A percentile compares a stretch with the other conserved stretches of the same genome.
Conservation (phyloP, 1,140 invertebrate genomes). For the Neodiprion fabricii region DNA sequence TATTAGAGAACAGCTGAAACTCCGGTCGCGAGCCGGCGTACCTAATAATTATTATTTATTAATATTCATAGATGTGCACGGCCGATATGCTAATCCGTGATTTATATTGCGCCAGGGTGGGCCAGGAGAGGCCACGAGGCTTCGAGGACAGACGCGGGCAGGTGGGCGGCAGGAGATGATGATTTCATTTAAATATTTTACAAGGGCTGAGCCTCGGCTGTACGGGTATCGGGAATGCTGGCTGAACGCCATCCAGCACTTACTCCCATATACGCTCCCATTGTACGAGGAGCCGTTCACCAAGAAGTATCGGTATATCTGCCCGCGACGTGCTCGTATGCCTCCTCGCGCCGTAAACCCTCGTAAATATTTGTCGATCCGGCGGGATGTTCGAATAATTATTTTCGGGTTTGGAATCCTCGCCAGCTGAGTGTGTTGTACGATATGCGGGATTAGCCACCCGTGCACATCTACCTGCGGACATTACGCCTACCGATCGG, state of each 20-base stretch:
- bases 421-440: background rate
- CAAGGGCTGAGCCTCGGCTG: conserved; percentile 6
- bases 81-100: conserved; percentile 40
- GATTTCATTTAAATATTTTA: conserved; percentile 18
- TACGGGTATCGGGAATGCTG: background rate
- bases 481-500: background rate
- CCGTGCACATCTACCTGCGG: background rate
- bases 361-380: background rate
- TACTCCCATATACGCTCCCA: conserved; percentile 2
- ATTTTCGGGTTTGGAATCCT: background rate
- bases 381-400: background rate
- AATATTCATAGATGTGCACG: conserved; percentile 36
- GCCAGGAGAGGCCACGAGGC: background rate
- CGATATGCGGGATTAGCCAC: background rate
- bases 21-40: conserved; percentile 2
- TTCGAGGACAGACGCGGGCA: conserved; percentile 1
- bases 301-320: background rate
- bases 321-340: background rate
- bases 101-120: conserved; percentile 31
- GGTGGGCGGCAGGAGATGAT: conserved; percentile 13
- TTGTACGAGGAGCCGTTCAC: background rate
- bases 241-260: background rate
- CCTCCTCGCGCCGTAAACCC: background rate
- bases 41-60: conserved; percentile 40
- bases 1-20: background rate